A percentile compares a stretch with the other conserved stretches of the same genome.
phyloP scores from a whole-genome alignment of 2,888 invertebrate species.

The Spodoptera exigua region DNA sequence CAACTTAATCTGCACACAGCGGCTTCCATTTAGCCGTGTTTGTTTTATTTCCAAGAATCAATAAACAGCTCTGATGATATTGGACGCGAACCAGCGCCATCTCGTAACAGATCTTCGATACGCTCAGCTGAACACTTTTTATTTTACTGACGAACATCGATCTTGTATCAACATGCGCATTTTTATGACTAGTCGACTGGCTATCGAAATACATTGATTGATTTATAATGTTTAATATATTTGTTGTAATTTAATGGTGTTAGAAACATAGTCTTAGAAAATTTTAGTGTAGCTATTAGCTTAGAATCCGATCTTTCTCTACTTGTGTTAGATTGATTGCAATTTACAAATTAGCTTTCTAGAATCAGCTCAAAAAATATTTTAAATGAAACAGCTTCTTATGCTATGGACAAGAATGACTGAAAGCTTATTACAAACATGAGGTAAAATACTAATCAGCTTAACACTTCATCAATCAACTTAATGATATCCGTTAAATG shows the following conservation, averaged over 20 bases:
- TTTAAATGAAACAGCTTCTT: too few relatives aligned
- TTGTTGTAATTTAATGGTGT: too few relatives aligned
- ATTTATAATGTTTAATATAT: too few relatives aligned
- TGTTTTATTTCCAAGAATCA: conserved; percentile 74
- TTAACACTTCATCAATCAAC: not conserved
- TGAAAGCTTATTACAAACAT: not conserved
- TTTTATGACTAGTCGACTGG: conserved; percentile 25
- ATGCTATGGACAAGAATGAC: not conserved
- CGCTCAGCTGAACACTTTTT: conserved; percentile 38
- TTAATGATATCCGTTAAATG: not conserved
- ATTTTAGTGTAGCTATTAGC: too few relatives aligned
- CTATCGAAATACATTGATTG: too few relatives aligned
- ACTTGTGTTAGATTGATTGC: too few relatives aligned
- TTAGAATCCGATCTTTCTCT: too few relatives aligned
- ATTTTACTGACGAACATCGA: conserved; percentile 26
- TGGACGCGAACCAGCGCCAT: conserved; percentile 50
- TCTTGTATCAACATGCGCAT: conserved; percentile 20
- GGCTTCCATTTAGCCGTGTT: conserved; percentile 73
- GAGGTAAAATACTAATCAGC: not conserved
- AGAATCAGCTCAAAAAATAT: too few relatives aligned
- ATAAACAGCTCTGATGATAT: conserved; percentile 62
- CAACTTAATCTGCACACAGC: conserved; percentile 72
- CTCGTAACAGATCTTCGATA: conserved; percentile 57
- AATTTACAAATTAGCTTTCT: too few relatives aligned
- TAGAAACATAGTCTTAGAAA: too few relatives aligned